Conservation (phyloP, 2,113 vertebrate genomes). For the Eretmochelys imbricata region DNA sequence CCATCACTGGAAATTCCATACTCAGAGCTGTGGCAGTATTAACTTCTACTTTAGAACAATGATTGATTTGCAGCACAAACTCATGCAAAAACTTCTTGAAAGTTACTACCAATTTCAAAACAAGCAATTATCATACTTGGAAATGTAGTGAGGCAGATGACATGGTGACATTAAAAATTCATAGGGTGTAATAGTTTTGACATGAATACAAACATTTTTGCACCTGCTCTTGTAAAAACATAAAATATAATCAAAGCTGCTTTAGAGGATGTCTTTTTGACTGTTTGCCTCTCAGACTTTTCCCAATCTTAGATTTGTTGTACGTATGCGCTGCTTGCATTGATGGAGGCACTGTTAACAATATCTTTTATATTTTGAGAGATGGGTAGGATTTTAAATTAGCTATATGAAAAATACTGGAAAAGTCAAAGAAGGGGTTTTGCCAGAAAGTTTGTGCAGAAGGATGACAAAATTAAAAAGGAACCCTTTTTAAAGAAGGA, state of each 20-base stretch:
- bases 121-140: not conserved
- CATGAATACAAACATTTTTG: not conserved
- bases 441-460: not conserved
- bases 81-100: not conserved
- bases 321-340: not conserved
- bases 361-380: not conserved
- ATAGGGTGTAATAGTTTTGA: not conserved
- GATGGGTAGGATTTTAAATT: not conserved
- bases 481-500: not conserved
- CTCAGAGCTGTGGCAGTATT: not conserved
- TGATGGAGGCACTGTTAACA: conserved; percentile 40
- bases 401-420: not conserved
- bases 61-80: too few relatives aligned
- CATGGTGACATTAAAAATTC: fast-evolving
- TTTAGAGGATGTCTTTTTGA: conserved; percentile 3
- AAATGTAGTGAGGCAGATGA: not conserved
- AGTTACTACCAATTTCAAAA: not conserved
- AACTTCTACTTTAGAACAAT: not conserved
- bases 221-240: conserved; percentile 1
- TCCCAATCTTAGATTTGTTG: not conserved
- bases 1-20: not conserved
- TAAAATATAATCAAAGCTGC: not conserved
- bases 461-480: not conserved
- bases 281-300: not conserved
- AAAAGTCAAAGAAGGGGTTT: conserved; percentile 32